Evolutionary conservation across 2,113 vertebrate species (phyloP).

Genomic region (Pseudopipra pipra): DNA sequence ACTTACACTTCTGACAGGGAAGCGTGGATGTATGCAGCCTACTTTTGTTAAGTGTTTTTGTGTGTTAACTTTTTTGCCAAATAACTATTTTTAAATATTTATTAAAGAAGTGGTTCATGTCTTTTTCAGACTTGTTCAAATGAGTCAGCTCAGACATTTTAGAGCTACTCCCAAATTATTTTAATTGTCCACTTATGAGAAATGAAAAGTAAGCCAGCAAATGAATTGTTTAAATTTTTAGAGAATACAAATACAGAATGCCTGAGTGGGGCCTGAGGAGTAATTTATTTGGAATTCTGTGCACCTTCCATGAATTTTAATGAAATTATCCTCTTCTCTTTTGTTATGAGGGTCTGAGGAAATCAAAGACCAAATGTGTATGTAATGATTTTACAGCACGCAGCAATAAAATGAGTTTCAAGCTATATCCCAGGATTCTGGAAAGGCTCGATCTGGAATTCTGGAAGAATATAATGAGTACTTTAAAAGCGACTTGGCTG

Average conservation of each 20-base stretch:
- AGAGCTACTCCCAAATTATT: neutral
- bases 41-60: neutral
- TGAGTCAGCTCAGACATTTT: conserved; percentile 27
- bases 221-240: neutral
- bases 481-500: neutral
- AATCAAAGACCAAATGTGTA: neutral
- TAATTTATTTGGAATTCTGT: neutral
- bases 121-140: neutral
- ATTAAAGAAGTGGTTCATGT: neutral
- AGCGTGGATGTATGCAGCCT: neutral
- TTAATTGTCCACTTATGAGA: neutral
- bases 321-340: neutral
- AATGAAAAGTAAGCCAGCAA: neutral
- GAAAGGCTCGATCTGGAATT: neutral
- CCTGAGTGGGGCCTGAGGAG: neutral
- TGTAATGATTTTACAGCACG: neutral
- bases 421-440: neutral
- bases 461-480: neutral
- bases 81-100: neutral
- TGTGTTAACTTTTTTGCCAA: neutral
- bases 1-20: neutral
- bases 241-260: neutral
- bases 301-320: neutral
- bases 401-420: neutral
- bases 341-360: neutral